Base-by-base conservation (phyloP, 2,797 vertebrate species). In the Morus bassanus region DNA sequence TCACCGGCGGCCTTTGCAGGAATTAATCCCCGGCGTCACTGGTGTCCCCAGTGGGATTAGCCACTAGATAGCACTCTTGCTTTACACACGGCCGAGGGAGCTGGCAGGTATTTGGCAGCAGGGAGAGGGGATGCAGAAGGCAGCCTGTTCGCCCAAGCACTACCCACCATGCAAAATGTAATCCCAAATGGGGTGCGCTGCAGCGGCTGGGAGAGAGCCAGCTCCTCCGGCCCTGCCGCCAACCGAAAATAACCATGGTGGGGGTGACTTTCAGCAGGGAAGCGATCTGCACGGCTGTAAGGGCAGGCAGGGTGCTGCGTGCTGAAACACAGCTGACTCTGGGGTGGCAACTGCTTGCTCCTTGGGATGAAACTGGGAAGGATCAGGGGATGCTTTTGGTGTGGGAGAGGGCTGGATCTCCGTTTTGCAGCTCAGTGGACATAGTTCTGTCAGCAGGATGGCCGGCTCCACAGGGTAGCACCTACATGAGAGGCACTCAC, bases 51-150 rank as follows among this genome's bases (percentile, higher is more conserved):
- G 75, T 3, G 91, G 85, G 46, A 80, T 72, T 45, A 89, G 69
- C 95, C 97, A 18, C 89, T 85, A 97, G 97, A 84, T 84, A 94
- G 97, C 88, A 94, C 77, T 88, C 77, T 84, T 96, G 96, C 69
- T 21, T 91, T 96, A 75, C 13, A 50, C 35, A 50, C 13, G 10
- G 59, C 17, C 1, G 11, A 37, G 28, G 31, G 57, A 95, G 48
- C 57, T 41, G 84, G 77, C 88, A 82, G 83, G 84, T 84, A 63
- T 65, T 67, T 73, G 87, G 93, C 82, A 91, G 85, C 59, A 25
- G 63, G 74, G 56, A 79, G 68, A 39, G 30, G 64, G 85, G 77
- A 76, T 83, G 67, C 68, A 89, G 79, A 30, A 88, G 64, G 88
- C 88, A 86, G 84, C 43, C 75, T 79, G 85, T 13, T 79, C 87